Base-by-base conservation (phyloP, 2,113 vertebrate species). In the Conger conger region DNA sequence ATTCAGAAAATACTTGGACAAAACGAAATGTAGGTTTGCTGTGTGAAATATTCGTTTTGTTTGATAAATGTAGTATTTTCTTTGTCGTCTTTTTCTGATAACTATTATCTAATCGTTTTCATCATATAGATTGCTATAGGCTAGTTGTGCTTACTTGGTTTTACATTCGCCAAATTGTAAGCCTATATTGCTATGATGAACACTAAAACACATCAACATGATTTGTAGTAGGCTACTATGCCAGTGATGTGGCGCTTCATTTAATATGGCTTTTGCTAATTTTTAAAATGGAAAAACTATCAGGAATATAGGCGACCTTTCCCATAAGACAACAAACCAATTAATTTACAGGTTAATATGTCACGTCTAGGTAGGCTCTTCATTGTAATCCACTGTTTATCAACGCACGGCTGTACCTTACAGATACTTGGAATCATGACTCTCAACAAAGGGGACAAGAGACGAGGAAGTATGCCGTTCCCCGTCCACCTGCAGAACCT, bases 381-480 rank as follows among this genome's bases (percentile, higher is more conserved):
- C 45, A 13, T 13, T 50, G 15, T n/a, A 13, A 76, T 2, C 77
- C 68, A 54, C 82, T n/a, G 0, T 84, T 86, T 90, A 83, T 91
- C 89, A 84, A 89, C 37, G 53, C 5, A 38, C 42, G 4, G 76
- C 36, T 91, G 36, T 89, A 57, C 88, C 83, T 89, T 83, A 83
- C 90, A 93, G 91, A 89, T 86, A 85, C 79, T 18, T 79, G 76
- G 78, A 82, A 79, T 82, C 87, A 98, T 99, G 97, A 99, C 98
- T 83, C 94, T 99, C 92, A 98, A 98, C 91, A 97, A 97, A 87
- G 93, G 96, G 0, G 96, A 96, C 77, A 95, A 95, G 90, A 95
- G 97, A 87, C 96, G 97, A 87, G 96, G 96, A 54, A 98, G 97
- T 94, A 94, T 95, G 83, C 97, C 97, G 0, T 97, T 98, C 89